Conservation (phyloP, 2,888 invertebrate genomes). For the Microplitis deprimator region DNA sequence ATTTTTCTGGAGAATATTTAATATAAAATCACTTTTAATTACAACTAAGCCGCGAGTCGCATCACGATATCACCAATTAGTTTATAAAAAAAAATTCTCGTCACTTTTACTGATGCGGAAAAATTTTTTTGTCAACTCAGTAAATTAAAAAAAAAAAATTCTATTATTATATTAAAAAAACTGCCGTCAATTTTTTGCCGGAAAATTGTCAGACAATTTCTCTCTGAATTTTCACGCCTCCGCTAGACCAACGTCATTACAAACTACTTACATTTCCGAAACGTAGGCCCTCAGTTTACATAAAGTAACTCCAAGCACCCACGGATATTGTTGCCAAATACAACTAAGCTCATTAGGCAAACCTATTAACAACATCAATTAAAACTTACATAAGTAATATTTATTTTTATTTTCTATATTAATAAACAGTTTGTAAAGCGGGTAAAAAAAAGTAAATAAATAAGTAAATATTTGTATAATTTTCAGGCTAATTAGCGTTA, state of each 20-base stretch:
- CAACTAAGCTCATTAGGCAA: slow-evolving; percentile 88
- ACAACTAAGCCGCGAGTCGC: too few relatives aligned
- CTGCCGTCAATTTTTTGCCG: too few relatives aligned
- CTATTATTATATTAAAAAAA: background rate
- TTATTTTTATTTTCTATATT: background rate
- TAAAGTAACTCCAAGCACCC: slow-evolving; percentile 83
- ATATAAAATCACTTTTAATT: too few relatives aligned
- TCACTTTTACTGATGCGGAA: too few relatives aligned
- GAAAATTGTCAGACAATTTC: too few relatives aligned
- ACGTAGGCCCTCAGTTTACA: slow-evolving; percentile 87
- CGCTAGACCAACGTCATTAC: background rate
- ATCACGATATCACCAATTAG: too few relatives aligned
- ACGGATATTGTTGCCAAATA: slow-evolving; percentile 92
- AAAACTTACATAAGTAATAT: slow-evolving; percentile 30
- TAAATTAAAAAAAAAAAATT: slow-evolving; percentile 6
- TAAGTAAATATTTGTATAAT: too few relatives aligned
- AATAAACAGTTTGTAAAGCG: background rate
- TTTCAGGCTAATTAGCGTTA: too few relatives aligned
- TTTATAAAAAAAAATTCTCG: background rate
- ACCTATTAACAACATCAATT: slow-evolving; percentile 74
- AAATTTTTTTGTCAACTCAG: too few relatives aligned
- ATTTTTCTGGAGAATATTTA: too few relatives aligned
- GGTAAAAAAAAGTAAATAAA: background rate
- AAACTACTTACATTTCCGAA: slow-evolving; percentile 85
- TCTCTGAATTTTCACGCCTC: too few relatives aligned